These are phyloP conservation scores for Oophaga sylvatica DNA, from an alignment of 2,797 vertebrate species.

Conservation along the genomic window DNA sequence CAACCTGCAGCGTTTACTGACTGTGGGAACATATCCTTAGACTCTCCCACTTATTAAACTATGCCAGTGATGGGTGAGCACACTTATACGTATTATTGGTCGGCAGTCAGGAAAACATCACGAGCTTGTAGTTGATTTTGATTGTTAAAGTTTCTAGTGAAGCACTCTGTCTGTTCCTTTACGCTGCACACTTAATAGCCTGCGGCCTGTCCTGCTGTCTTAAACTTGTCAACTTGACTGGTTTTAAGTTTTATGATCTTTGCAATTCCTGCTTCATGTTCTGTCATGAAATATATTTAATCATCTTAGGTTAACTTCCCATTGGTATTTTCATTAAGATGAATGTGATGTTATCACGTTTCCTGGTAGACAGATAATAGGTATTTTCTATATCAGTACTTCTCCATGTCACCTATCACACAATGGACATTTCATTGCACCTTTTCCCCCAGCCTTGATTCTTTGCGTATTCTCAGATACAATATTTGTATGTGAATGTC, in stretches of 20 bases:
- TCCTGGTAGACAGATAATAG: background rate
- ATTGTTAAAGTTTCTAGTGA: background rate
- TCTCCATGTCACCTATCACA: background rate
- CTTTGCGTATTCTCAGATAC: background rate
- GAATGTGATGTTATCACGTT: conserved; percentile 25
- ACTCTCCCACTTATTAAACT: background rate
- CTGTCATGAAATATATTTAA: conserved; percentile 49
- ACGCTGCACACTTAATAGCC: conserved; percentile 12
- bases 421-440: conserved; percentile 8
- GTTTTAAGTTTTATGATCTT: conserved; percentile 43
- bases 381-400: conserved; percentile 9
- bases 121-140: background rate
- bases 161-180: background rate
- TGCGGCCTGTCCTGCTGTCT: conserved; percentile 27
- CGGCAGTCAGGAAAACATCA: background rate
- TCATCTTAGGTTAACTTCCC: conserved; percentile 2
- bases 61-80: background rate
- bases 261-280: conserved; percentile 52
- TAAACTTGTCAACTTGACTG: conserved; percentile 21
- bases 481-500: conserved; percentile 39
- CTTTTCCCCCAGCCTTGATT: background rate
- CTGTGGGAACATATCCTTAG: too few species aligned
- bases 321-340: conserved; percentile 27
- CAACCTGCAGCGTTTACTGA: too few species aligned
- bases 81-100: background rate